These are phyloP conservation scores for Pteronotus mesoamericanus DNA, from an alignment of 2,797 vertebrate species.

Conservation along the genomic window DNA sequence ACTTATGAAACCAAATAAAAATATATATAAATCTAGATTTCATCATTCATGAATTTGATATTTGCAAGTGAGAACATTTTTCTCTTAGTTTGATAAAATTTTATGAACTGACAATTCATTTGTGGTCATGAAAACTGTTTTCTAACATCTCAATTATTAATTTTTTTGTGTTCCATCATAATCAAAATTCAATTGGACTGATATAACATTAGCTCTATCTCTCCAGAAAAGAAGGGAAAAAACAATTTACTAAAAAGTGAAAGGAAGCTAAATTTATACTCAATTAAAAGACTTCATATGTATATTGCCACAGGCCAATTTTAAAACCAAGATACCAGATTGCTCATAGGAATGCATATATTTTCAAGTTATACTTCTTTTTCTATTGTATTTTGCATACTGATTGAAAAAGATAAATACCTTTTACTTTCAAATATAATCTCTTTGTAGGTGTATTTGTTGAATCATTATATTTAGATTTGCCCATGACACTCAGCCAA, in stretches of 20 bases:
- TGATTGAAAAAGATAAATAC: background rate
- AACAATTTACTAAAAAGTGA: slow-evolving; percentile 70
- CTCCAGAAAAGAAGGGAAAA: slow-evolving; percentile 42
- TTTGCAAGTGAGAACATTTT: slow-evolving; percentile 43
- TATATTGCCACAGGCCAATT: slow-evolving; percentile 61
- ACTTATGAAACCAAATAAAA: background rate
- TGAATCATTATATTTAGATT: slow-evolving; percentile 19
- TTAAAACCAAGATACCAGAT: slow-evolving; percentile 57
- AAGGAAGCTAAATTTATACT: slow-evolving; percentile 76
- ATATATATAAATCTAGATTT: slow-evolving; percentile 60
- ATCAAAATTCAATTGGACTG: slow-evolving; percentile 53
- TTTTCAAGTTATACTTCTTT: background rate
- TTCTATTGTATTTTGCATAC: background rate
- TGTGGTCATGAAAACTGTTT: slow-evolving; percentile 68
- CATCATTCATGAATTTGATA: slow-evolving; percentile 63
- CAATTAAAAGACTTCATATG: slow-evolving; percentile 67
- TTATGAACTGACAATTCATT: slow-evolving; percentile 64
- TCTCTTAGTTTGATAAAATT: slow-evolving; percentile 57
- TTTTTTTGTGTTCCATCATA: slow-evolving; percentile 71
- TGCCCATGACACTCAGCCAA: background rate
- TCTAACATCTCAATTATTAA: slow-evolving; percentile 70
- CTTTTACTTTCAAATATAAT: slow-evolving; percentile 15
- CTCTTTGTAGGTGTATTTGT: background rate
- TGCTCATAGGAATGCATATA: background rate
- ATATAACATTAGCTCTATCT: slow-evolving; percentile 68